Conservation (phyloP, 30 jellyfish, hydroid and myxozoan genomes). For the Mastigias papua region DNA sequence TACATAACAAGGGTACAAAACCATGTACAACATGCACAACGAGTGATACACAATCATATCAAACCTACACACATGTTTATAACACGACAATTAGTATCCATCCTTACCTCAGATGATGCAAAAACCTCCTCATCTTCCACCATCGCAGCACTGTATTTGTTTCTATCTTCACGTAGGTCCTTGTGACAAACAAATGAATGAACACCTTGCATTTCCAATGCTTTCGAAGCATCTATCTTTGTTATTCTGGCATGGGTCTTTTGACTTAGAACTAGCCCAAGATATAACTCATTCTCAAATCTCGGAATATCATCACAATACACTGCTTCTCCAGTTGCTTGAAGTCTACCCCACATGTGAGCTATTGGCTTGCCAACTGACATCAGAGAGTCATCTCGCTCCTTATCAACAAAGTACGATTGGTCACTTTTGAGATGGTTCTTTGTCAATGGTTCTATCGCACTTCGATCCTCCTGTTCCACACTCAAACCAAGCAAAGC, state of each 20-base stretch:
- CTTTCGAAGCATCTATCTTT: constrained; percentile 45
- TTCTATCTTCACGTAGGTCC: constrained; percentile 29
- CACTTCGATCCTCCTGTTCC: constrained; percentile 19
- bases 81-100: too few species aligned
- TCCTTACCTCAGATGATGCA: constrained; percentile 56
- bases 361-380: constrained; percentile 41
- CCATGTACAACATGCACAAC: too few species aligned
- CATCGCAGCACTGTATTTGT: constrained; percentile 1
- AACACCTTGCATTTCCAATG: constrained; percentile 69
- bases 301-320: constrained; percentile 61
- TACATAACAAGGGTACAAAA: too few species aligned
- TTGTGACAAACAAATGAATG: constrained; percentile 51
- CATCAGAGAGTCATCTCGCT: constrained; percentile 1
- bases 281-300: constrained; percentile 51
- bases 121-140: constrained; percentile 35
- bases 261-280: constrained; percentile 56
- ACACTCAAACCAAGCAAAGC: not conserved
- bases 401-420: constrained; percentile 12
- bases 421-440: constrained; percentile 18
- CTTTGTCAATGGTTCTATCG: constrained; percentile 13
- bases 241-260: constrained; percentile 58
- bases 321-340: constrained; percentile 72
- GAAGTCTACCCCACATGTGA: constrained; percentile 37
- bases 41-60: not conserved
- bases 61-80: not conserved